These are phyloP conservation scores for Mus pahari DNA, from an alignment of 2,113 vertebrate species.

Conservation along the genomic window DNA sequence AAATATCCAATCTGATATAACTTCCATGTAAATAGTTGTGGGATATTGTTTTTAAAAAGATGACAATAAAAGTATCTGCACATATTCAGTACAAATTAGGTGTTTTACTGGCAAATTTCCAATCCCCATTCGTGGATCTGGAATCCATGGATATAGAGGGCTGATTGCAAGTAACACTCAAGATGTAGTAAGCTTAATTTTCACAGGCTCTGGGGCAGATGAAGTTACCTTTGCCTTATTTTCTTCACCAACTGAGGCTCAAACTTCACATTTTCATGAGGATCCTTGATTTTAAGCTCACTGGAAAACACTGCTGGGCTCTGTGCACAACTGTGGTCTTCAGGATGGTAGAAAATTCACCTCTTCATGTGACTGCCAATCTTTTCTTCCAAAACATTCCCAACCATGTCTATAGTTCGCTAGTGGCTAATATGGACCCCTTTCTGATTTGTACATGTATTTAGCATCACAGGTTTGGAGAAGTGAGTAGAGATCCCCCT, in stretches of 20 bases:
- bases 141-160: neutral
- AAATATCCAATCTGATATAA: neutral
- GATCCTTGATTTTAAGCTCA: neutral
- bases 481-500: neutral
- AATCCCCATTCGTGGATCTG: neutral
- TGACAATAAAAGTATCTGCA: neutral
- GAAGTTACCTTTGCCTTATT: neutral
- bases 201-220: neutral
- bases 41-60: neutral
- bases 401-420: neutral
- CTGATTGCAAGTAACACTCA: neutral
- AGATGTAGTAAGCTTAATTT: neutral
- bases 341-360: neutral
- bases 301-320: neutral
- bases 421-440: neutral
- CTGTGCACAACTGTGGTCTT: neutral
- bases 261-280: neutral
- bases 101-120: neutral
- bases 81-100: neutral
- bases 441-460: conserved; percentile 19
- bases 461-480: neutral
- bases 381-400: neutral
- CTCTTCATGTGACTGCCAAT: neutral
- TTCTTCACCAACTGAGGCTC: neutral
- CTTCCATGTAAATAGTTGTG: neutral